Conservation (phyloP, 35 echinoderm and acorn worm genomes). For the Diadema setosum region DNA sequence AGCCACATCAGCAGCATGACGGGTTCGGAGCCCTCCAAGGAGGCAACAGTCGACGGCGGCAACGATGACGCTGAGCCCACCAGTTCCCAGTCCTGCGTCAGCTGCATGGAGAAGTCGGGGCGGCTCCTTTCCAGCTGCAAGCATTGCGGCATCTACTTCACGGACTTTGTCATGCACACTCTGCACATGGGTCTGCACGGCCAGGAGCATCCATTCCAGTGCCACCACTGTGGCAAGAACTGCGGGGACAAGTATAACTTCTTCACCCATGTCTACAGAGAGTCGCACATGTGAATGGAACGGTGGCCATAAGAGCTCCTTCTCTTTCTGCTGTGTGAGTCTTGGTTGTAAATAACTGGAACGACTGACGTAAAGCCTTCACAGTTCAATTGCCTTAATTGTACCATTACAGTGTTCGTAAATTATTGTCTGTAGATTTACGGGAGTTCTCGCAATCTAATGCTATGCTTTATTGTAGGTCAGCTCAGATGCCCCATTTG, state of each 20-base stretch:
- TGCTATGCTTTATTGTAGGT: too few relatives aligned
- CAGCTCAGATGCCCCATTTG: too few relatives aligned
- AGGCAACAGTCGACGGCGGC: background rate
- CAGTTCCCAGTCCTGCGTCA: background rate
- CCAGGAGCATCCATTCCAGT: slow-evolving; percentile 58
- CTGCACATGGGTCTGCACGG: slow-evolving; percentile 85
- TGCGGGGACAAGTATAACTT: slow-evolving; percentile 73
- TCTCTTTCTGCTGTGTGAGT: too few relatives aligned
- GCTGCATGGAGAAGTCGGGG: slow-evolving; percentile 7
- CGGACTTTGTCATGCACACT: slow-evolving; percentile 80
- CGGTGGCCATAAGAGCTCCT: background rate
- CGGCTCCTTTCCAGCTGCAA: slow-evolving; percentile 17
- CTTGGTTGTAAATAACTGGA: too few relatives aligned
- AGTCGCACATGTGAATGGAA: slow-evolving; percentile 41
- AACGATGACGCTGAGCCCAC: background rate
- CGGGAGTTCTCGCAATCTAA: too few relatives aligned
- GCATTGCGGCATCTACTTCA: slow-evolving; percentile 60
- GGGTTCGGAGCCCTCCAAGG: background rate
- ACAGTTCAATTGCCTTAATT: too few relatives aligned
- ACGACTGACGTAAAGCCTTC: too few relatives aligned
- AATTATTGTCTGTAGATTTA: too few relatives aligned
- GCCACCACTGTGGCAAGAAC: slow-evolving; percentile 55
- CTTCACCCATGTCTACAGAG: slow-evolving; percentile 68
- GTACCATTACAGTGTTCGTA: too few relatives aligned
- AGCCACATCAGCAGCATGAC: slow-evolving; percentile 16